These are phyloP conservation scores for Harpegnathos saltator DNA, from an alignment of 1,140 invertebrate species.

Conservation along the genomic window DNA sequence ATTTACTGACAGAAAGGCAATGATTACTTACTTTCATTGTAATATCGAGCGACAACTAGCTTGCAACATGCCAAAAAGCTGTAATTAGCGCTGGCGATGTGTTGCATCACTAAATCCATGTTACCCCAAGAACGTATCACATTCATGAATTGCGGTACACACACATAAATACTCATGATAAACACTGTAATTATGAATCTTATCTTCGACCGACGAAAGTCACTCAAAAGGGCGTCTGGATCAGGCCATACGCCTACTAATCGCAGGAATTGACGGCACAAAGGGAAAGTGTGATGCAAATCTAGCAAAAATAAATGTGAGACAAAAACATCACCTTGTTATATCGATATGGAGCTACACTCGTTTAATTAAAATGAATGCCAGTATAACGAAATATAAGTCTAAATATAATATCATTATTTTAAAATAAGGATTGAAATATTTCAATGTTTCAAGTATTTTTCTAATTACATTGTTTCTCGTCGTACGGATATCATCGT, in stretches of 20 bases:
- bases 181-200: not conserved
- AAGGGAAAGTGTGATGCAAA: conserved; percentile 5
- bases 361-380: not conserved
- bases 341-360: not conserved
- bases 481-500: no score
- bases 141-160: not conserved
- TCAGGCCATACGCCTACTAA: conserved; percentile 43
- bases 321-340: no score
- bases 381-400: no score
- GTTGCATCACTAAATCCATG: not conserved
- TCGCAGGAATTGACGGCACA: conserved; percentile 1
- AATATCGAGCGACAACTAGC: conserved; percentile 8
- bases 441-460: no score
- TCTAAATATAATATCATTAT: no score
- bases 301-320: not conserved
- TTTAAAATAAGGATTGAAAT: no score
- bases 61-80: conserved; percentile 20
- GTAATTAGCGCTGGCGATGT: not conserved
- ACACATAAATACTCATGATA: not conserved
- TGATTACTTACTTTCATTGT: conserved; percentile 11
- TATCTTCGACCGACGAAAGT: not conserved
- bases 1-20: no score
- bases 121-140: conserved; percentile 19
- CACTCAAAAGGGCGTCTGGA: not conserved
- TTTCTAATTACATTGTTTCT: no score